phyloP scores from a whole-genome alignment of 2,888 invertebrate species.

The Cactoblastis cactorum region DNA sequence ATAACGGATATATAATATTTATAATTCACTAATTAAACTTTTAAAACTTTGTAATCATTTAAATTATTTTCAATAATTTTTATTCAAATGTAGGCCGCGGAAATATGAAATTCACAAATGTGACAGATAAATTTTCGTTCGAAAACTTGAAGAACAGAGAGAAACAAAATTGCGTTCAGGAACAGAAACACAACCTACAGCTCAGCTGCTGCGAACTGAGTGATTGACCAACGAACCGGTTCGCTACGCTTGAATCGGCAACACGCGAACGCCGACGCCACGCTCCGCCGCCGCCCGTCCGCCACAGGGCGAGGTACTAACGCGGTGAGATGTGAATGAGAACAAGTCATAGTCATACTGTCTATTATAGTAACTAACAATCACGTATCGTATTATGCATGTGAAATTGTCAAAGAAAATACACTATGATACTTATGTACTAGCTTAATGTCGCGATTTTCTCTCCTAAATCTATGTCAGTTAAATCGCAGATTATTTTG shows the following conservation, averaged over 20 bases:
- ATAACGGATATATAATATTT: constrained; percentile 15
- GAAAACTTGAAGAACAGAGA: constrained; percentile 25
- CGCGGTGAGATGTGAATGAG: constrained; percentile 35
- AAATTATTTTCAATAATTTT: constrained; percentile 5
- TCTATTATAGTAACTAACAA: not conserved
- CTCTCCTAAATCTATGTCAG: too few species aligned
- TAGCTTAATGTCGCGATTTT: too few species aligned
- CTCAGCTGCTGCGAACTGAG: constrained; percentile 58
- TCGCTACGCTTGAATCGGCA: constrained; percentile 36
- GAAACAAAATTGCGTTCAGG: constrained; percentile 44
- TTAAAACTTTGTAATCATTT: not conserved
- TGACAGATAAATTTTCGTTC: constrained; percentile 57
- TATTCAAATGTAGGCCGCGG: constrained; percentile 29
- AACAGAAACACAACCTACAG: constrained; percentile 50
- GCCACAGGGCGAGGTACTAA: constrained; percentile 27
- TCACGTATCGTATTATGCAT: too few species aligned
- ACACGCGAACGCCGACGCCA: constrained; percentile 11
- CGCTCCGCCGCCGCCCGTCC: too few species aligned
- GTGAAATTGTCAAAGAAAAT: not conserved
- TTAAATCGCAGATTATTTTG: too few species aligned
- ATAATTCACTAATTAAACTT: not conserved
- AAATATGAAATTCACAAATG: constrained; percentile 29
- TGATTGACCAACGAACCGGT: constrained; percentile 28
- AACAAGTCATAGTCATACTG: not conserved
- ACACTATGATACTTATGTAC: too few species aligned